phyloP scores from a whole-genome alignment of 2,888 invertebrate genomes.

The Ceramica pisi region DNA sequence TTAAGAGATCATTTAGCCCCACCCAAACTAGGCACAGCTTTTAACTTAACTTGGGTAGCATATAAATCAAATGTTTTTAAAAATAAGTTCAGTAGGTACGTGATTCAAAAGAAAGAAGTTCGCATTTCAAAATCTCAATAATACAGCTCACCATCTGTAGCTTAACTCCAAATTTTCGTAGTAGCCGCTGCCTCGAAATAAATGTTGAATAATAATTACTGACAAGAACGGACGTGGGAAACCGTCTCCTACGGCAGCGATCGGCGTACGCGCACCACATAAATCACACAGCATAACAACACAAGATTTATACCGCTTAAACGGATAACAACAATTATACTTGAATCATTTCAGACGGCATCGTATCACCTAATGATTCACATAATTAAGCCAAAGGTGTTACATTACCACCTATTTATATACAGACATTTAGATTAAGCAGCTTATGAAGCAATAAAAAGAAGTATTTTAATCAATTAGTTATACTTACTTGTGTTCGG shows the following conservation, averaged over 20 bases:
- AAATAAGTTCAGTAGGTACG: too few species aligned
- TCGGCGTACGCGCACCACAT: conserved; percentile 78
- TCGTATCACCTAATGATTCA: conserved; percentile 55
- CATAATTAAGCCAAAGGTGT: conserved; percentile 59
- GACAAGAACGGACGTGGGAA: conserved; percentile 72
- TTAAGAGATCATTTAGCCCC: too few species aligned
- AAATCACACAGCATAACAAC: conserved; percentile 82
- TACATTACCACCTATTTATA: conserved; percentile 60
- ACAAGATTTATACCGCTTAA: conserved; percentile 81
- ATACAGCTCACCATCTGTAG: neutral
- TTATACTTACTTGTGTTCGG: conserved; percentile 55
- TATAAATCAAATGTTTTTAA: too few species aligned
- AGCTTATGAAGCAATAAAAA: conserved; percentile 55
- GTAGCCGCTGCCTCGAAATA: conserved; percentile 52
- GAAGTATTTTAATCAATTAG: conserved; percentile 63
- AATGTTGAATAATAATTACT: conserved; percentile 71
- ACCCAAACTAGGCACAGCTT: too few species aligned
- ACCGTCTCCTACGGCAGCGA: conserved; percentile 75
- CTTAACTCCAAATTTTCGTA: conserved; percentile 31
- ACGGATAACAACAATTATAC: conserved; percentile 81
- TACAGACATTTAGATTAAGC: conserved; percentile 50
- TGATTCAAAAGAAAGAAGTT: too few species aligned
- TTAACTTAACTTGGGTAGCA: too few species aligned
- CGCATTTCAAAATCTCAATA: neutral
- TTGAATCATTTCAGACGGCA: conserved; percentile 69